phyloP scores from a whole-genome alignment of 1,140 invertebrate genomes.

The Magallana gigas region DNA sequence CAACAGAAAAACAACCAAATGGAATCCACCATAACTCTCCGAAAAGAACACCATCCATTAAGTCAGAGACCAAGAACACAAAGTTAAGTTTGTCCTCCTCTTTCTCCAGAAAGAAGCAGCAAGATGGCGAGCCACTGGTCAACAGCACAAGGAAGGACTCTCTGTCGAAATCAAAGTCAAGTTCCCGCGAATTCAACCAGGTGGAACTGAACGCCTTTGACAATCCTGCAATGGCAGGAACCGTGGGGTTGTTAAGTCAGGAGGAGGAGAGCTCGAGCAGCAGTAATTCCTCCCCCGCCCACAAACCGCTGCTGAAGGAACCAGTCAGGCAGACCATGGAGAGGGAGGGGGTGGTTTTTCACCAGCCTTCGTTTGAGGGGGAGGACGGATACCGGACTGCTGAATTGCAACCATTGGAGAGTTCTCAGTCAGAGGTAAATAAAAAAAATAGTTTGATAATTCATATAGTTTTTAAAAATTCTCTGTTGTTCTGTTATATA shows the following conservation, averaged over 20 bases:
- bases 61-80: conserved; percentile 25
- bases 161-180: conserved; percentile 10
- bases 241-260: neutral
- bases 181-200: conserved; percentile 24
- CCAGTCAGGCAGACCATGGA: conserved; percentile 48
- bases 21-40: neutral
- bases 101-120: conserved; percentile 42
- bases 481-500: neutral
- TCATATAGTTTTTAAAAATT: neutral
- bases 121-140: conserved; percentile 30
- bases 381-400: conserved; percentile 37
- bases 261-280: conserved; percentile 43
- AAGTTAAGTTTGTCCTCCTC: conserved; percentile 44
- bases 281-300: conserved; percentile 44
- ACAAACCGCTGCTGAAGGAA: conserved; percentile 55
- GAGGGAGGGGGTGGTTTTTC: neutral
- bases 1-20: conserved; percentile 1
- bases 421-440: neutral
- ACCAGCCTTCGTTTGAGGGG: neutral
- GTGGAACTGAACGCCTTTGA: conserved; percentile 50
- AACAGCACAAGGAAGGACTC: conserved; percentile 3
- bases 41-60: conserved; percentile 14
- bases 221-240: conserved; percentile 38
- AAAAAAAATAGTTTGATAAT: too few species aligned
- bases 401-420: conserved; percentile 27